A percentile compares a stretch with the other conserved stretches of the same genome.
These are phyloP conservation scores for Drosophila meridionalis DNA, from an alignment of 2,888 invertebrate species.

Conservation along the genomic window DNA sequence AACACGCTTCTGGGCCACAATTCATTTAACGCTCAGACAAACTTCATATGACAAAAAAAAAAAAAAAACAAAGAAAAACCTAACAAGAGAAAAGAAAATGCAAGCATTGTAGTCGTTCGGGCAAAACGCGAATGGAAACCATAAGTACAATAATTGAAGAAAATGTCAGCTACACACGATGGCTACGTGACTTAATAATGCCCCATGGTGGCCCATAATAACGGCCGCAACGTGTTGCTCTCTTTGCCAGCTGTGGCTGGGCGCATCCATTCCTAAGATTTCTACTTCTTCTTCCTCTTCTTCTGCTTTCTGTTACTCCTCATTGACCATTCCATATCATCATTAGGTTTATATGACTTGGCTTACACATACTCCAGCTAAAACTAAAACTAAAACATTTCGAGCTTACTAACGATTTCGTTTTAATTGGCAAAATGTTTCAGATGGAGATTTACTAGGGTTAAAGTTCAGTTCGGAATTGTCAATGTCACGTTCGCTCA, in stretches of 20 bases:
- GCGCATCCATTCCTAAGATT: constrained; percentile 25
- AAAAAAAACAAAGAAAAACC: background rate
- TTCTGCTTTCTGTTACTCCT: background rate
- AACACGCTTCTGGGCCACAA: constrained; percentile 62
- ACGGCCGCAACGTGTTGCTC: constrained; percentile 64
- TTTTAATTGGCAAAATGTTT: constrained; percentile 53
- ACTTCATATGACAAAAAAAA: constrained; percentile 22
- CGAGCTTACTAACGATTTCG: constrained; percentile 32
- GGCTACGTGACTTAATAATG: constrained; percentile 77
- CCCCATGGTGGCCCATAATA: constrained; percentile 62
- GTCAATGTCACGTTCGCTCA: background rate
- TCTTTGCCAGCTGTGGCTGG: constrained; percentile 29
- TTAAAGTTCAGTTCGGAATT: too few relatives aligned
- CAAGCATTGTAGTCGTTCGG: constrained; percentile 45
- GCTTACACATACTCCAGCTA: constrained; percentile 14
- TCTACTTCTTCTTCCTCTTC: constrained; percentile 11
- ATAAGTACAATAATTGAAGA: constrained; percentile 78
- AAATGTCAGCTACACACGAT: constrained; percentile 75
- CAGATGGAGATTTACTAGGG: background rate
- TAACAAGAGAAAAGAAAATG: constrained; percentile 10
- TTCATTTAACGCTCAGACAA: constrained; percentile 60
- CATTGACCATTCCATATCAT: constrained; percentile 65
- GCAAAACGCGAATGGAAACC: constrained; percentile 70
- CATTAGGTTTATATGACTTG: constrained; percentile 57
- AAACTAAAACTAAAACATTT: constrained; percentile 19